Evolutionary conservation across 2,888 invertebrate genomes (phyloP), one percentile per base, ranked within the genome.

Genomic region (Drosophila aldrichi): DNA sequence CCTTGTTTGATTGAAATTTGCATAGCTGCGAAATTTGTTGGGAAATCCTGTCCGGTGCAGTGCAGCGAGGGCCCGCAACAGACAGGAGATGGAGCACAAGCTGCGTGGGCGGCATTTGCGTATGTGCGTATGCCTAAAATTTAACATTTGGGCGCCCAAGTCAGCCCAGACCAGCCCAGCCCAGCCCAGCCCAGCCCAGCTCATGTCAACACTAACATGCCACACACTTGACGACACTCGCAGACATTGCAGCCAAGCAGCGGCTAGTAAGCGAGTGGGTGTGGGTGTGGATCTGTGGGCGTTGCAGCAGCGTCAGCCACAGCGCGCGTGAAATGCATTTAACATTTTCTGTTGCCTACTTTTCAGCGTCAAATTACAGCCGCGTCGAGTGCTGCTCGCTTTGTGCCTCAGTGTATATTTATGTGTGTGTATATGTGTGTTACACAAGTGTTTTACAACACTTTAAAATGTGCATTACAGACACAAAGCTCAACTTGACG

Each of bases 321-420:
- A 82, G 77, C 82, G 82, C 78, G 79, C 77, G 79, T 86, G 78
- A 77, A 84, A 82, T 87, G 89, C 86, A 87, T 86, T 84, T 87
- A 78, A 76, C 76, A 80, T 76, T 70, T 82, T 82, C 63, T 72
- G 82, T 74, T 79, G 86, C 86, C 79, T 80, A 85, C 82, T 83
- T 85, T 65, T 68, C 73, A 74, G 76, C 82, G 70, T 81, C 87
- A 75, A 83, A 87, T 83, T 88, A 79, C 81, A 77, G 70, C 67
- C 61, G 55, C 74, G 70, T 71, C 71, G 69, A 84, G 82, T 75
- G 79, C 46, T 46, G 62, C 54, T 68, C 66, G 68, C 76, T 73
- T 68, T 51, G 43, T 66, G 48, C 52, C 46, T 14, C 44, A 55
- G 59, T 43, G 36, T 7, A 18, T 32, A 18, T 43, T 38, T 9